Conservation (phyloP, 2,888 invertebrate genomes). For the Salpingus planirostris region DNA sequence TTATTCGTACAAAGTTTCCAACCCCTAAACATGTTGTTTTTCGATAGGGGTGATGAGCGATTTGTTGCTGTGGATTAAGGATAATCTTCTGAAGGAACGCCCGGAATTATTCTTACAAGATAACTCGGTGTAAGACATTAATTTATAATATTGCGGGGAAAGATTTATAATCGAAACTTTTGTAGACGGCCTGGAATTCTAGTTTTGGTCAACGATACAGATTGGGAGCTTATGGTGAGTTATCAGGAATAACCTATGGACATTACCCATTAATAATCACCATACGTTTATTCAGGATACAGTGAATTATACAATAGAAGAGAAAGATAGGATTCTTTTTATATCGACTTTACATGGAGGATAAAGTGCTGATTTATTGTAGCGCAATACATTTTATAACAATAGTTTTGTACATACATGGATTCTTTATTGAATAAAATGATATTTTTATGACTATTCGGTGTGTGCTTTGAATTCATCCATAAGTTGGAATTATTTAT, state of each 20-base stretch:
- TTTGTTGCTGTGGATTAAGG: constrained; percentile 74
- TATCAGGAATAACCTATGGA: no score
- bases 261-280: no score
- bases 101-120: constrained; percentile 59
- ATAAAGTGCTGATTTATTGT: no score
- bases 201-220: constrained; percentile 88
- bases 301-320: constrained; percentile 58
- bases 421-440: no score
- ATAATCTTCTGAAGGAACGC: constrained; percentile 74
- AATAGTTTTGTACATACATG: no score
- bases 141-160: constrained; percentile 3
- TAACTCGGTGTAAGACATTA: constrained; percentile 38
- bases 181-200: constrained; percentile 79
- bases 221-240: constrained; percentile 83
- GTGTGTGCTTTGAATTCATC: no score
- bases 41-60: constrained; percentile 59
- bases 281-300: constrained; percentile 56
- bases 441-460: no score
- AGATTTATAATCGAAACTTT: constrained; percentile 8
- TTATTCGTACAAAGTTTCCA: neutral
- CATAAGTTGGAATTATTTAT: no score
- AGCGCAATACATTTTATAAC: no score
- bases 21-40: constrained; percentile 1
- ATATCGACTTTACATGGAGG: constrained; percentile 82
- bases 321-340: constrained; percentile 65